Evolutionary conservation across 2,888 invertebrate species (phyloP).

Genomic region (Epinotia ramella): DNA sequence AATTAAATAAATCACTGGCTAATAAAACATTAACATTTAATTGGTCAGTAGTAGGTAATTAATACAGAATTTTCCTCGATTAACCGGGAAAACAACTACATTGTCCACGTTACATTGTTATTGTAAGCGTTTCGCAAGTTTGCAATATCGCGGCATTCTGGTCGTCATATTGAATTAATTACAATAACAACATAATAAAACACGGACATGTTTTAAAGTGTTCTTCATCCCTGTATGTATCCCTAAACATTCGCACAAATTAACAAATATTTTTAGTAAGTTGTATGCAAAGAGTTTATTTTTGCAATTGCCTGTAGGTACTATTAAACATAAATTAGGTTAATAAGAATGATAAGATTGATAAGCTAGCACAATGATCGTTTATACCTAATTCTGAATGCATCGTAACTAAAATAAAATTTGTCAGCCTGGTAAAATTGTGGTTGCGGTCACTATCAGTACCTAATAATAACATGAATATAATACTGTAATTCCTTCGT

Average conservation of each 20-base stretch:
- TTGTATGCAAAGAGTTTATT: no score
- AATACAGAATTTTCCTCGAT: slow-evolving; percentile 11
- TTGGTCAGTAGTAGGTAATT: slow-evolving; percentile 3
- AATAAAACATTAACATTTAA: slow-evolving; percentile 4
- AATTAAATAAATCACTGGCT: slow-evolving; percentile 11
- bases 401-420: no score
- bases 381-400: no score
- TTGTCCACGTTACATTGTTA: neutral
- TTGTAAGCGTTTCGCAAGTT: neutral
- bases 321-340: no score
- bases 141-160: neutral
- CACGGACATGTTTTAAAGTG: neutral
- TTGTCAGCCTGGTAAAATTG: no score
- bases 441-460: no score
- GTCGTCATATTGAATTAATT: neutral
- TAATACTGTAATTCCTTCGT: no score
- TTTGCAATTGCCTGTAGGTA: no score
- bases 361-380: no score
- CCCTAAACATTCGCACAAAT: neutral
- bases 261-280: neutral
- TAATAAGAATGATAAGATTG: no score
- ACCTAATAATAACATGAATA: no score
- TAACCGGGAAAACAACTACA: slow-evolving; percentile 1
- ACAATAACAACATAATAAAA: neutral
- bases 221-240: no score